Evolutionary conservation across 2,113 vertebrate genomes (phyloP).

Genomic region (Callipepla californica): DNA sequence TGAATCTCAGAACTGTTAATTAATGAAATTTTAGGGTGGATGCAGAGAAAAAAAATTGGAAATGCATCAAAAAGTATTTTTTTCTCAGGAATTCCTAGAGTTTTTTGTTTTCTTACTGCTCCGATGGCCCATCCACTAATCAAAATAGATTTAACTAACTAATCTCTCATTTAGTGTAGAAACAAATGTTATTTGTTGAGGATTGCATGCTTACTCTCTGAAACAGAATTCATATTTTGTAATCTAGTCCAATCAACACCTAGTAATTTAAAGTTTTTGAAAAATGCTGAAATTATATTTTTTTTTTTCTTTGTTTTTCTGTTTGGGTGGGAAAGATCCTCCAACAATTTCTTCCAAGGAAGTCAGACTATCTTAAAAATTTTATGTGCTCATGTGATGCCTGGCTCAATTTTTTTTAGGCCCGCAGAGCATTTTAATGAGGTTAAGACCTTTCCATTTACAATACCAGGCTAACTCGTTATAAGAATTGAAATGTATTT

Average conservation of each 20-base stretch:
- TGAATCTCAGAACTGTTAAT: conserved; percentile 42
- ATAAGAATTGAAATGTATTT: conserved; percentile 28
- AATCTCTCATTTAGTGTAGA: not conserved
- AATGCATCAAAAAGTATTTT: not conserved
- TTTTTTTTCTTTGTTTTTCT: not conserved
- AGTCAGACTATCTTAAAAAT: conserved; percentile 32
- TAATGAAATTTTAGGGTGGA: conserved; percentile 17
- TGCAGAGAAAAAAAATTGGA: conserved; percentile 28
- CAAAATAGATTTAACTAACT: not conserved
- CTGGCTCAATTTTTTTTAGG: not conserved
- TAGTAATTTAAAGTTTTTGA: not conserved
- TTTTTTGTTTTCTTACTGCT: conserved; percentile 31
- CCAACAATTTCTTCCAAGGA: not conserved
- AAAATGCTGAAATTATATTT: not conserved
- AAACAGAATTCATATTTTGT: not conserved
- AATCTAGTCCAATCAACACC: not conserved
- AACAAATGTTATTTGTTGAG: not conserved
- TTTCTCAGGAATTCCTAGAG: not conserved
- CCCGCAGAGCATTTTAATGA: conserved; percentile 47
- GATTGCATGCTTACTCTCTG: not conserved
- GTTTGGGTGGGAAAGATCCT: not conserved
- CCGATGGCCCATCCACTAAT: conserved; percentile 17
- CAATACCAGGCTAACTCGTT: not conserved
- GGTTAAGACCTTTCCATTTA: conserved; percentile 56
- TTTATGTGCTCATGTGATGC: conserved; percentile 10